Evolutionary conservation across 2,888 invertebrate genomes (phyloP).

Genomic region (Augiades crinisus): DNA sequence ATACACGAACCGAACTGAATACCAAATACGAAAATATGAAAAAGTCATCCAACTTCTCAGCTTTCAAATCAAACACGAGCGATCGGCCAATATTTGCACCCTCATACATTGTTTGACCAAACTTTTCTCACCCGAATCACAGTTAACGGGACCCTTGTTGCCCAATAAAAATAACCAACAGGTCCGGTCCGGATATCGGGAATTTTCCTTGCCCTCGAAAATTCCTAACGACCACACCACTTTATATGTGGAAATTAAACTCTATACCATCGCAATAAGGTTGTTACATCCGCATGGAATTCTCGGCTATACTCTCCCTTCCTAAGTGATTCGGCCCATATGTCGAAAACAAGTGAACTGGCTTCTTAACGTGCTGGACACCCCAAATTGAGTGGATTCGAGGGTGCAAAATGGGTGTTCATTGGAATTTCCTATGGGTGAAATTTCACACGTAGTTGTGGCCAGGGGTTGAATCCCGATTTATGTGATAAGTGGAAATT

Average conservation of each 20-base stretch:
- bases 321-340: conserved; percentile 68
- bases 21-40: conserved; percentile 26
- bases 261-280: conserved; percentile 26
- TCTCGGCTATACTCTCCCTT: conserved; percentile 41
- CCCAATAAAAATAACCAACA: conserved; percentile 74
- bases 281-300: conserved; percentile 21
- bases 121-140: conserved; percentile 59
- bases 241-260: conserved; percentile 31
- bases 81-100: conserved; percentile 39
- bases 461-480: conserved; percentile 21
- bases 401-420: conserved; percentile 66
- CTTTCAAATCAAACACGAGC: conserved; percentile 49
- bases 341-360: conserved; percentile 72
- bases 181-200: conserved; percentile 72
- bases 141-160: conserved; percentile 64
- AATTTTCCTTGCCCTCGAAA: conserved; percentile 69
- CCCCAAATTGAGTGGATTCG: conserved; percentile 69
- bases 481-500: conserved; percentile 20
- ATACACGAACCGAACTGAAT: background rate
- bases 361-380: conserved; percentile 72
- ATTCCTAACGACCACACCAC: conserved; percentile 42
- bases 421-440: conserved; percentile 73
- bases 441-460: conserved; percentile 33
- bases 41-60: conserved; percentile 41
- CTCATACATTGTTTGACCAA: conserved; percentile 61